Conservation (phyloP, 2,888 invertebrate species). For the Metopia argyrocephala region DNA sequence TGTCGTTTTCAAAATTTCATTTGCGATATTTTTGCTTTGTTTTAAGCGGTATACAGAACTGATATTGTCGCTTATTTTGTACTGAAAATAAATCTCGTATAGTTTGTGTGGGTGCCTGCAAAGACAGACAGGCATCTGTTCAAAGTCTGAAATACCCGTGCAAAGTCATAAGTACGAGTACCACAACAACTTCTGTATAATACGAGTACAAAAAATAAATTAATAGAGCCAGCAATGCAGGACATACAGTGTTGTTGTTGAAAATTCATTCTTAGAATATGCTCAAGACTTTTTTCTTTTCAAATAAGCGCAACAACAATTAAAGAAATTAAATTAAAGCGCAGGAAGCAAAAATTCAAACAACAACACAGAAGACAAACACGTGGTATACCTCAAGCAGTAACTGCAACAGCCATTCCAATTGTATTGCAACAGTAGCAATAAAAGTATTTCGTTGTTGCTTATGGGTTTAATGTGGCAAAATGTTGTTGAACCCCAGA, state of each 20-base stretch:
- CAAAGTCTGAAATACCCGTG: slow-evolving; percentile 33
- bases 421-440: neutral
- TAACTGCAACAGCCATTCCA: neutral
- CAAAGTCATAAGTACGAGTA: no score
- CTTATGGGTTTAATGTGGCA: slow-evolving; percentile 30
- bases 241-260: neutral
- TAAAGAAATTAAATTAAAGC: slow-evolving; percentile 23
- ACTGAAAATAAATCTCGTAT: neutral
- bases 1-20: no score
- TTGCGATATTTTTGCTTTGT: no score
- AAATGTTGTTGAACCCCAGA: slow-evolving; percentile 59
- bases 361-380: neutral
- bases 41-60: no score
- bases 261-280: neutral
- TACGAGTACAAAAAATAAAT: slow-evolving; percentile 10
- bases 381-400: neutral
- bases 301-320: neutral
- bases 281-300: neutral
- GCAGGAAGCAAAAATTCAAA: slow-evolving; percentile 56
- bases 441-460: slow-evolving; percentile 33
- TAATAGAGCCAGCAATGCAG: no score
- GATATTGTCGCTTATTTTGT: neutral
- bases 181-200: slow-evolving; percentile 28
- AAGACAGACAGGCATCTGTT: slow-evolving; percentile 49
- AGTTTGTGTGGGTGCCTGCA: slow-evolving; percentile 47